Percentiles rank a stretch among this genome's conserved stretches.
Conservation (phyloP, 2,797 vertebrate genomes). For the Pipistrellus pygmaeus region DNA sequence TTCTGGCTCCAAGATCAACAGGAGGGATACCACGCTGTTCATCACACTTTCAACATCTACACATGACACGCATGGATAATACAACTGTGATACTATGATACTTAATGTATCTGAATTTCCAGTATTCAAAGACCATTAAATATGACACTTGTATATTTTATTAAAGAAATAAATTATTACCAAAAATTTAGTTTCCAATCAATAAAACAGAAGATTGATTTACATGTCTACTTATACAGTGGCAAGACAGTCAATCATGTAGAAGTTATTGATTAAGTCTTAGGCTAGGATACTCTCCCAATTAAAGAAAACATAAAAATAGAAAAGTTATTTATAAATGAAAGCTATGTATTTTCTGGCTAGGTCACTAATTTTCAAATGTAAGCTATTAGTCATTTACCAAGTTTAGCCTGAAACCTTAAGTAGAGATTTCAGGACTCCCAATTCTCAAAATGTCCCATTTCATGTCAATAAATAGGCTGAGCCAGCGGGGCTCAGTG, state of each 20-base stretch:
- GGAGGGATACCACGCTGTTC: conserved; percentile 98
- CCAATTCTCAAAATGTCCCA: background rate
- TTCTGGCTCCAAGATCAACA: conserved; percentile 97
- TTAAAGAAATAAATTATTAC: background rate
- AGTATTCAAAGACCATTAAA: conserved; percentile 1
- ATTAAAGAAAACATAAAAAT: background rate
- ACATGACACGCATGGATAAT: conserved; percentile 31
- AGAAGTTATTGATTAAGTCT: background rate
- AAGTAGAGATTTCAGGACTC: conserved; percentile 18
- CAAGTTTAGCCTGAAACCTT: conserved; percentile 46
- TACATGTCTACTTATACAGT: background rate
- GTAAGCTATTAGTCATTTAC: background rate
- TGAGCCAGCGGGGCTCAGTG: too few species aligned
- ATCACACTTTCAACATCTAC: conserved; percentile 98
- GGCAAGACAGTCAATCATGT: background rate
- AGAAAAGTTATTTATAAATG: conserved; percentile 1
- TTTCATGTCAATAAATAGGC: conserved; percentile 26
- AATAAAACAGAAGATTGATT: background rate
- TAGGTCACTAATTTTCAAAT: background rate
- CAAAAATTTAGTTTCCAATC: conserved; percentile 27
- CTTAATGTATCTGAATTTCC: background rate
- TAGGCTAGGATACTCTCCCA: background rate
- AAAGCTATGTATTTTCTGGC: conserved; percentile 6
- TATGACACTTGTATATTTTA: background rate
- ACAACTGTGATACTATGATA: background rate